Base-by-base conservation (phyloP, 2,113 vertebrate species). In the Rhombomys opimus region DNA sequence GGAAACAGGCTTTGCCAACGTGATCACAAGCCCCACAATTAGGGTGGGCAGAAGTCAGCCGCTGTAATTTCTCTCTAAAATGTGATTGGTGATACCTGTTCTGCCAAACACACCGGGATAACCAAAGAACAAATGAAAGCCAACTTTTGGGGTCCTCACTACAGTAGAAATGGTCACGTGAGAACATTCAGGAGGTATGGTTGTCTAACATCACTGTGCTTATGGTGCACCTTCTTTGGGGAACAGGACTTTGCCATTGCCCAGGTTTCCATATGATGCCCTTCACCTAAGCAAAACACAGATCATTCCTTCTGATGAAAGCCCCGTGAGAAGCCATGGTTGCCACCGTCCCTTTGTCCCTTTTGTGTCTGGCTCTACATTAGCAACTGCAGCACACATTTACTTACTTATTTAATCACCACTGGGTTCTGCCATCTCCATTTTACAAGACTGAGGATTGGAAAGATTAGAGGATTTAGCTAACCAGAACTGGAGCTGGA, bases 141-240 rank as follows among this genome's bases (percentile, higher is more conserved):
- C 11, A 68, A 5, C 38, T 20, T 15, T 67, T 50, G 35, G 78
- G 41, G 18, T 32, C 22, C 68, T 95, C 32, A 35, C 68, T 57
- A 54, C 6, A 3, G 22, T 72, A 30, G 52, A 17, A 46, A 67
- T 23, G 63, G 13, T 20, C 52, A 54, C 17, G 20, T 57, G 41
- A 32, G 22, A 25, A 22, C 22, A 70, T 52, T 72, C n/a, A 52
- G 25, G 8, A 57, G 50, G 23, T 18, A 35, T 23, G 23, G 10
- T 7, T 2, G 15, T 23, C 5, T 12, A 11, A 32, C 0, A 1
- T 30, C 9, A 8, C 7, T n/a, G 1, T 35, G 5, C 38, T 12
- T 11, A 25, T 25, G 9, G 22, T 13, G 2, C 1, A 18, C 6
- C 20, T 86, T 73, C 59, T 57, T 80, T n/a, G 9, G 41, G 4